These are phyloP conservation scores for Caenorhabditis uteleia DNA, from an alignment of 2,888 invertebrate genomes.

Conservation along the genomic window DNA sequence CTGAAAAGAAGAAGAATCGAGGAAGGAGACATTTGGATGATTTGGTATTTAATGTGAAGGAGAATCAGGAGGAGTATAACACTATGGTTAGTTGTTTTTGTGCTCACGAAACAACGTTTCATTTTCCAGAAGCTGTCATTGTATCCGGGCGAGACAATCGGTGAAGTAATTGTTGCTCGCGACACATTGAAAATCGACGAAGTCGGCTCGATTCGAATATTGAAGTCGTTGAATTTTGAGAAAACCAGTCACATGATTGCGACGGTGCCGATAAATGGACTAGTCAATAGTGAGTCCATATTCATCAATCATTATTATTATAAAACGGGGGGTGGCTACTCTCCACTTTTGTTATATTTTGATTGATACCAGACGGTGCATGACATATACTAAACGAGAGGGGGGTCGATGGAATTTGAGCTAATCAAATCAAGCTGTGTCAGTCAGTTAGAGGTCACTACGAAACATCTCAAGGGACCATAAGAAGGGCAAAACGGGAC, in stretches of 20 bases:
- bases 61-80: conserved; percentile 20
- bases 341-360: no score
- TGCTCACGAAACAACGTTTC: not conserved
- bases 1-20: not conserved
- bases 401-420: no score
- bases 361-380: no score
- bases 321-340: no score
- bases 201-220: conserved; percentile 5
- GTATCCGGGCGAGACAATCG: conserved; percentile 21
- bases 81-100: conserved; percentile 7
- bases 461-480: not conserved
- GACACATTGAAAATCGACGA: conserved; percentile 27
- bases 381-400: no score
- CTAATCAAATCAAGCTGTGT: conserved; percentile 17
- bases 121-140: conserved; percentile 28
- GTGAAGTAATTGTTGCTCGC: conserved; percentile 24
- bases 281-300: conserved; percentile 31
- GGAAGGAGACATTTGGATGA: conserved; percentile 28
- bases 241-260: conserved; percentile 38
- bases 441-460: conserved; percentile 24
- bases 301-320: no score
- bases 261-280: conserved; percentile 45
- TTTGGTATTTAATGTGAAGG: conserved; percentile 21
- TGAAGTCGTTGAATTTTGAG: conserved; percentile 47
- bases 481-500: not conserved